Evolutionary conservation across 37 sponge, comb jelly and placozoan species (phyloP), one percentile per base, ranked within the genome.

Genomic region (Amphimedon queenslandica): DNA sequence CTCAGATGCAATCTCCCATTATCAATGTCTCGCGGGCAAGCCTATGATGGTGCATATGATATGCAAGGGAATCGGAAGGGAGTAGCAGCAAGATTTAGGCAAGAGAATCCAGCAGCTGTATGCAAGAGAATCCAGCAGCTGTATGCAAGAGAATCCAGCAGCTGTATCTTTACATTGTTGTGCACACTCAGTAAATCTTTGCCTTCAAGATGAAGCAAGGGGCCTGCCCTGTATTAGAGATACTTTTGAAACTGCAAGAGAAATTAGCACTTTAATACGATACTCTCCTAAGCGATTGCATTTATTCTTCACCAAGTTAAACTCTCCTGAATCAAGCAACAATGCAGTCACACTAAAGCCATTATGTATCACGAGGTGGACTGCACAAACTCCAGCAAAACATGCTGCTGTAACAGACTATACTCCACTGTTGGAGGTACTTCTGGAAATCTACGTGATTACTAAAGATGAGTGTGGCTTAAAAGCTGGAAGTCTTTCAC

Each of bases 121-220:
- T n/a, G n/a, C 57, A 78, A 64, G 79, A 73, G n/a, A n/a, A n/a
- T n/a, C n/a, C n/a, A n/a, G n/a, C n/a, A n/a, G n/a, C n/a, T n/a
- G n/a, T n/a, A n/a, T n/a, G n/a, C 57, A 78, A 64, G 79, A 73
- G n/a, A 58, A 8, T 39, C 84, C 83, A 43, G 66, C 76, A 28
- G 89, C 88, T 4, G 55, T 88, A 35, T 80, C 76, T 39, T 79
- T 88, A n/a, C 88, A 88, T 43, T 82, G 88, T 57, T 37, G 82
- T 43, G 83, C 84, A 25, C 89, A 82, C 67, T 78, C 37, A 1
- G 36, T 82, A 3, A 83, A 88, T 67, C 76, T 87, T 2, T 82
- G 83, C 57, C 70, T 88, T 18, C 84, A 88, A 53, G 84, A 77
- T 61, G 80, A 35, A 42, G 80, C 76, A 70, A 83, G 41, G 33